Conservation (phyloP, 2,113 vertebrate species). For the Actenoides hombroni region DNA sequence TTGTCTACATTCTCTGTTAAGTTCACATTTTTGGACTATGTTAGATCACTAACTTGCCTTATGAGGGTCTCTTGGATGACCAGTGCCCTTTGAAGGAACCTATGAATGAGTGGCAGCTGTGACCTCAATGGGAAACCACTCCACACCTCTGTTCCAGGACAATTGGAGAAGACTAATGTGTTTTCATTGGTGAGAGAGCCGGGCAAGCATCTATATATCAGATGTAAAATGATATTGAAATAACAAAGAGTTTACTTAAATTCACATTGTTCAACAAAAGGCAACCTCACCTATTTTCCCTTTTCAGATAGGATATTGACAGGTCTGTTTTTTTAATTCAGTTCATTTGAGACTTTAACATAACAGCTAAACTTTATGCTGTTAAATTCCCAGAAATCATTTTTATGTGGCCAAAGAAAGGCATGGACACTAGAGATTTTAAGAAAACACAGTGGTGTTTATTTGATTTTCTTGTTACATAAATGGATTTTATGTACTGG, state of each 20-base stretch:
- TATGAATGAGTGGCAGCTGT: not conserved
- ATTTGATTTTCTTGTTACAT: constrained; percentile 81
- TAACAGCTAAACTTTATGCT: constrained; percentile 31
- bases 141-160: not conserved
- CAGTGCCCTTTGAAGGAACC: not conserved
- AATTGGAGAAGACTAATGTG: not conserved
- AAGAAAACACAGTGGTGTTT: constrained; percentile 71
- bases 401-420: constrained; percentile 73
- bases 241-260: constrained; percentile 41
- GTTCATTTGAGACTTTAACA: constrained; percentile 47
- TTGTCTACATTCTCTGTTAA: not conserved
- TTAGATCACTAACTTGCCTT: not conserved
- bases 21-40: not conserved
- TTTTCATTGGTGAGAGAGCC: not conserved
- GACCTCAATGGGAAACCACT: not conserved
- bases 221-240: constrained; percentile 41
- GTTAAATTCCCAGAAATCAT: constrained; percentile 71
- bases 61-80: not conserved
- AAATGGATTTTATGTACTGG: constrained; percentile 82
- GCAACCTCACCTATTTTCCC: constrained; percentile 14
- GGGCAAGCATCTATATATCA: not conserved
- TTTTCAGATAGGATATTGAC: constrained; percentile 28
- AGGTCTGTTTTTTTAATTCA: not conserved
- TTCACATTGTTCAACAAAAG: not conserved
- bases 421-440: constrained; percentile 68